Percentiles rank a stretch among this genome's conserved stretches.
Evolutionary conservation across 2,113 vertebrate species (phyloP).

Genomic region (Hemichromis elongatus): DNA sequence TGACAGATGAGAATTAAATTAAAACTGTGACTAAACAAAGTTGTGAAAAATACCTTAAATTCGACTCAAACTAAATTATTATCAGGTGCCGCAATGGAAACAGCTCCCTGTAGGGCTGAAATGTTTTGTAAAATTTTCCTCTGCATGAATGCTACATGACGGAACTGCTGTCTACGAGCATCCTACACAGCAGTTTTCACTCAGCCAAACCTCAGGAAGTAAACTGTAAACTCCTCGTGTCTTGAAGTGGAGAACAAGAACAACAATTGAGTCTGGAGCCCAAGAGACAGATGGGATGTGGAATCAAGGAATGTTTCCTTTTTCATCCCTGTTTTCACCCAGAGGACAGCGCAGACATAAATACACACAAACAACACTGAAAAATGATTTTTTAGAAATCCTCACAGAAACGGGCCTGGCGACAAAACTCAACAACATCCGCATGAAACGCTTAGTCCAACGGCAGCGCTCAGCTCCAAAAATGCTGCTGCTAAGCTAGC

Average conservation of each 20-base stretch:
- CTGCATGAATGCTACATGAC: neutral
- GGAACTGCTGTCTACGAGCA: neutral
- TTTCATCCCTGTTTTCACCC: constrained; percentile 5
- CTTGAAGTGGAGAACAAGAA: constrained; percentile 21
- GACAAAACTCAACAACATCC: neutral
- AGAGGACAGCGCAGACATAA: constrained; percentile 3
- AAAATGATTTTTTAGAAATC: neutral
- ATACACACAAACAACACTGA: neutral
- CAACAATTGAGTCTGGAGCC: constrained; percentile 44
- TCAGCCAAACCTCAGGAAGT: constrained; percentile 12
- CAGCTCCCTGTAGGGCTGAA: neutral
- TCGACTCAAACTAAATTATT: neutral
- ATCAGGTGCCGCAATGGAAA: neutral
- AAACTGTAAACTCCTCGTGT: constrained; percentile 5
- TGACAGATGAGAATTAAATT: neutral
- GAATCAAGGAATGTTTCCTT: constrained; percentile 26
- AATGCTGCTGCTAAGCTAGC: neutral
- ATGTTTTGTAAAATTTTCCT: neutral
- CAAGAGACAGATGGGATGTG: neutral
- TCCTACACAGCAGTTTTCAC: neutral
- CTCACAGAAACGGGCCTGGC: neutral
- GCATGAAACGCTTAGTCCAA: neutral
- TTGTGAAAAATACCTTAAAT: neutral
- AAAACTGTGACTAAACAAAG: neutral
- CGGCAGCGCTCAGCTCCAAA: neutral